Base-by-base conservation (phyloP, 2,797 vertebrate genomes). In the Myoxocephalus aenaeus region DNA sequence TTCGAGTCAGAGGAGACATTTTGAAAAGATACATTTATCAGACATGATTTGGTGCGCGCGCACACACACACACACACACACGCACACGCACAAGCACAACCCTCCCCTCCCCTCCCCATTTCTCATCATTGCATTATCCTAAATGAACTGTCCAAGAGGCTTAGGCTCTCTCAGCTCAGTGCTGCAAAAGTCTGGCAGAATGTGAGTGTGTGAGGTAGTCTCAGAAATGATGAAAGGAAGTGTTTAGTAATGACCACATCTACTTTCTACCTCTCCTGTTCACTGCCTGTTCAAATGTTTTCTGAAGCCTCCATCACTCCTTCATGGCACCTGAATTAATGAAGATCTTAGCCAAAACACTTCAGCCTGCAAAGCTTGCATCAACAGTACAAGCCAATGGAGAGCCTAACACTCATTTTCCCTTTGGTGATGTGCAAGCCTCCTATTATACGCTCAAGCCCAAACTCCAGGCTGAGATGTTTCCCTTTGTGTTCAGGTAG, bases 61-160 rank as follows among this genome's bases (percentile, higher is more conserved):
- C 32, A 54, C 75, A 53, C 82, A 75, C 73, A 51, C n/a, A 12
- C 62, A 54, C 62, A 57, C 56, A 53, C 83, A 53, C 48, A 40
- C 38, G 12, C 38, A 40, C 38, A 32, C 54, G 17, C 27, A 32
- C 15, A 32, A 5, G 54, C 22, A 25, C 38, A 15, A 36, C 46
- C 14, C 64, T n/a, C 29, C 68, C 14, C 64, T n/a, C 29, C 68
- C 53, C 71, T 66, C 69, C 77, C 64, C 83, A 73, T 88, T 87
- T 90, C 87, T 87, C 89, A 89, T 92, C 86, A 90, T 82, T 92
- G 81, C 83, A 89, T 93, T 92, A 91, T 90, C 87, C 90, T 90
- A 94, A 93, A 93, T 92, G 84, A 92, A 93, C 90, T 93, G 92
- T 92, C 92, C 90, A 84, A 86, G 84, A 85, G 87, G 85, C 74